Evolutionary conservation across 2,888 invertebrate species (phyloP).

Genomic region (Eupelmus urozonus): DNA sequence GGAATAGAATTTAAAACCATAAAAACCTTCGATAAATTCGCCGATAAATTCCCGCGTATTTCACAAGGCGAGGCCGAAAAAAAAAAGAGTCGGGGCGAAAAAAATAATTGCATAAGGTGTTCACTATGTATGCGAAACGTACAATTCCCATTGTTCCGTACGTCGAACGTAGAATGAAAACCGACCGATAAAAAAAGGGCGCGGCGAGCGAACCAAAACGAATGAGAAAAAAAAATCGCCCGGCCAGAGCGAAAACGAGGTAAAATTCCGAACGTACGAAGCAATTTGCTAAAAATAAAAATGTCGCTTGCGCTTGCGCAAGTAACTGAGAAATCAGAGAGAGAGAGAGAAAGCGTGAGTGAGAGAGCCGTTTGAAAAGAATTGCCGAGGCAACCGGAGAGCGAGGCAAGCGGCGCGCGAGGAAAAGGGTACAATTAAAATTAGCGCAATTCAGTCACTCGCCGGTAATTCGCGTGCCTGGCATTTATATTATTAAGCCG

Average conservation of each 20-base stretch:
- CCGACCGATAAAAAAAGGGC: conserved; percentile 34
- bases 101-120: conserved; percentile 34
- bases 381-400: conserved; percentile 16
- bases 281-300: conserved; percentile 62
- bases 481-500: conserved; percentile 75
- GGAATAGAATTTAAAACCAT: conserved; percentile 19
- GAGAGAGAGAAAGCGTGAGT: conserved; percentile 50
- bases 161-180: conserved; percentile 35
- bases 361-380: conserved; percentile 32
- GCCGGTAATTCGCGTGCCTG: conserved; percentile 72
- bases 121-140: conserved; percentile 24
- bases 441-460: conserved; percentile 75
- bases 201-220: background rate
- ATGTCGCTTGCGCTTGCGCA: conserved; percentile 61
- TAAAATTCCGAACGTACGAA: conserved; percentile 50
- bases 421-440: conserved; percentile 73
- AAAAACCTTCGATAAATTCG: conserved; percentile 29
- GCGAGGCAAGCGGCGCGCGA: background rate
- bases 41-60: conserved; percentile 24
- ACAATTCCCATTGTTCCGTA: conserved; percentile 46
- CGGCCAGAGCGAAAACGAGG: conserved; percentile 33
- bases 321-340: conserved; percentile 63
- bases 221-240: conserved; percentile 8
- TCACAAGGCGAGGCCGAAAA: background rate
- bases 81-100: background rate